Evolutionary conservation across 1,140 invertebrate genomes (phyloP), one percentile per base, ranked within the genome.

Genomic region (Zaprionus ghesquierei): DNA sequence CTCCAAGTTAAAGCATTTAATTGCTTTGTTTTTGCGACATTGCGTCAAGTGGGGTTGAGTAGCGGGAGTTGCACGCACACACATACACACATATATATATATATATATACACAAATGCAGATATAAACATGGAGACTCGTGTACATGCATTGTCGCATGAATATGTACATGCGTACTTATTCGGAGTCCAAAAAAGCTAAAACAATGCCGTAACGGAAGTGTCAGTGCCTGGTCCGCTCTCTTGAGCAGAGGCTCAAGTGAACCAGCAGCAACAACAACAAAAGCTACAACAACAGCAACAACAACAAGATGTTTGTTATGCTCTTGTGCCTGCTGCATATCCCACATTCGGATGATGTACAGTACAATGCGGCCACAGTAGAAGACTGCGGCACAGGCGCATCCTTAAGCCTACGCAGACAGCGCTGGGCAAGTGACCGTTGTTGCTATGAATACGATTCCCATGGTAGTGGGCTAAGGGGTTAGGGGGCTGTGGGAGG

Each of bases 161-260:
- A 31, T 50, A 51, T 51, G 29, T 62, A 35, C 25, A 33, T 46
- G 23, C n/a, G 46, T 58, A 27, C 25, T 20, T 65, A 31, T 50
- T 46, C 18, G 23, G 22, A 23, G 64, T 35, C 49, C 41, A 56
- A 61, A 77, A 77, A 74, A 69, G 63, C 59, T 38, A 81, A 86
- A 79, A 87, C 82, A 86, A 86, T 65, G 71, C 84, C 71, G 51
- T 70, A 82, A 79, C 82, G 82, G 82, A 86, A 86, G 82, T 87
- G 82, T 86, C 81, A 81, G 68, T 87, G 70, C 64, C 78, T 81
- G 76, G 66, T 78, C 68, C 72, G 60, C 73, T 87, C 78, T 86
- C 82, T 79, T n/a, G n/a, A n/a, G n/a, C n/a, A n/a, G n/a, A n/a
- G n/a, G 64, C 75, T 87, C 79, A 78, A 86, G 78, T 81, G 73